Conservation (phyloP, 2,888 invertebrate species). For the Shargacucullia verbasci region DNA sequence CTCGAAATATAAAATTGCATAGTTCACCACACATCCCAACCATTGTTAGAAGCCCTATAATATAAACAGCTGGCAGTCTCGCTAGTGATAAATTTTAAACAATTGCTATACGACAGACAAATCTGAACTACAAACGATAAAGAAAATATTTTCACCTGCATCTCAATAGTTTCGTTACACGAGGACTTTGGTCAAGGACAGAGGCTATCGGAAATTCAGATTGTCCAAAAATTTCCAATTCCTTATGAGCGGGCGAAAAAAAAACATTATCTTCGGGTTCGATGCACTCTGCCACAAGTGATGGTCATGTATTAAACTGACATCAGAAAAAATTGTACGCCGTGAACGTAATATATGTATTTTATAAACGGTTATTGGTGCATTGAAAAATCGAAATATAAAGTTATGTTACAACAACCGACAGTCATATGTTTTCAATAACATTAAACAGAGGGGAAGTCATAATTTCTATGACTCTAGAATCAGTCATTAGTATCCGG, state of each 20-base stretch:
- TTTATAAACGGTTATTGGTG: conserved; percentile 22
- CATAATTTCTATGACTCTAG: neutral
- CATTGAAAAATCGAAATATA: conserved; percentile 26
- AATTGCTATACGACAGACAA: neutral
- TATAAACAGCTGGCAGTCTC: too few relatives aligned
- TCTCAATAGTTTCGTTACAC: conserved; percentile 45
- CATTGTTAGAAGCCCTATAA: too few relatives aligned
- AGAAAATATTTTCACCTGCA: conserved; percentile 49
- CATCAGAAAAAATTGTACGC: conserved; percentile 35
- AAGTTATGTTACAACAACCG: neutral
- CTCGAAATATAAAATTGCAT: neutral
- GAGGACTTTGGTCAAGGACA: conserved; percentile 71
- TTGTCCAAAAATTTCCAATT: conserved; percentile 65
- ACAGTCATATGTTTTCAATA: too few relatives aligned
- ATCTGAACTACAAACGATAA: conserved; percentile 19
- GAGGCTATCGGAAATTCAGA: conserved; percentile 68
- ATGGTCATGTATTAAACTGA: conserved; percentile 46
- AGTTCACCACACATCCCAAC: too few relatives aligned
- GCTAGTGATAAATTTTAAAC: neutral
- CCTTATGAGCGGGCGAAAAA: conserved; percentile 59
- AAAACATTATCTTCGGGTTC: conserved; percentile 59
- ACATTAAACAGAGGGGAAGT: too few relatives aligned
- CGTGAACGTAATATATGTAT: conserved; percentile 26
- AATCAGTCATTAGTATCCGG: conserved; percentile 11
- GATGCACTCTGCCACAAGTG: conserved; percentile 56